Conservation (phyloP, 2,888 invertebrate genomes). For the Drepanosiphum platanoidis region DNA sequence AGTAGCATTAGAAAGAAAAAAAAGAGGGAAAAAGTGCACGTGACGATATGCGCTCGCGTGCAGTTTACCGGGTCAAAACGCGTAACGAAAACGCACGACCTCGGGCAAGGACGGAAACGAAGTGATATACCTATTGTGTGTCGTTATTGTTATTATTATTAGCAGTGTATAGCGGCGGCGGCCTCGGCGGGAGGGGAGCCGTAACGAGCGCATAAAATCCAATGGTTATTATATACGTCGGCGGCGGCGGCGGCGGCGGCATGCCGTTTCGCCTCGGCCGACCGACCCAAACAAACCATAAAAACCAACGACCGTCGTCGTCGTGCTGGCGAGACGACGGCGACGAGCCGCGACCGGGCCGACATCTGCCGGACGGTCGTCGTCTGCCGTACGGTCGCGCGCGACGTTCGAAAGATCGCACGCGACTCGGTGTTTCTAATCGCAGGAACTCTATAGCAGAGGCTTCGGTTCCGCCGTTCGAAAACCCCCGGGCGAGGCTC, state of each 20-base stretch:
- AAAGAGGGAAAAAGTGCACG: too few species aligned
- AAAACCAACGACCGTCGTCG: constrained; percentile 63
- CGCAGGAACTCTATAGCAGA: too few species aligned
- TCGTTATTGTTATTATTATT: background rate
- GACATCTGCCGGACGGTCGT: constrained; percentile 42
- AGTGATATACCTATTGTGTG: background rate
- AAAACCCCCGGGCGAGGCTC: too few species aligned
- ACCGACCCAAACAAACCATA: constrained; percentile 65
- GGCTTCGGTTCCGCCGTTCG: too few species aligned
- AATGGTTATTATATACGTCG: constrained; percentile 57
- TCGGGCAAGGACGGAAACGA: constrained; percentile 38
- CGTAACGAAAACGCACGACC: constrained; percentile 28
- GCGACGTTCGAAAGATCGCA: constrained; percentile 11
- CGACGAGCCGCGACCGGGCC: background rate
- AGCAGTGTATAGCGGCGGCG: background rate
- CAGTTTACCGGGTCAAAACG: background rate
- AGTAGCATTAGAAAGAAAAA: too few species aligned
- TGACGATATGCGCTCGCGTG: background rate
- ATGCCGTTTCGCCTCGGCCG: constrained; percentile 28
- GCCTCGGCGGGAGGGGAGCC: background rate
- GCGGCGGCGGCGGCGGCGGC: background rate
- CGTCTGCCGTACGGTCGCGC: background rate
- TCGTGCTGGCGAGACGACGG: background rate
- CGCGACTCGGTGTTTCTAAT: background rate
- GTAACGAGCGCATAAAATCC: constrained; percentile 50